Base-by-base conservation (phyloP, 2,888 invertebrate species). In the Cephus sareptanus region DNA sequence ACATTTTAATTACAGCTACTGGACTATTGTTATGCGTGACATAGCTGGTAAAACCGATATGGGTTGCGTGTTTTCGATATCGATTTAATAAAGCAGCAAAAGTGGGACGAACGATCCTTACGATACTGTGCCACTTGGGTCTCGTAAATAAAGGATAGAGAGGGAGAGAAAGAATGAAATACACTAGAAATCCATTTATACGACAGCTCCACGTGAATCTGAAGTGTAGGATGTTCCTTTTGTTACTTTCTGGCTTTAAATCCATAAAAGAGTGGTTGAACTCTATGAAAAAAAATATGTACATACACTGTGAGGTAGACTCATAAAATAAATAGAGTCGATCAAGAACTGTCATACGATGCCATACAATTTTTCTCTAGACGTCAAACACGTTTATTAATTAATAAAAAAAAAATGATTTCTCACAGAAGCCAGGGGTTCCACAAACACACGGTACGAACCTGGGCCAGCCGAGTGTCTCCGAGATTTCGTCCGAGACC, bases 401-500 rank as follows among this genome's bases (percentile, higher is more conserved):
- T 23, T 23, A 56, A 9, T 56, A 56, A 0, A 23, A 56, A 23
- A 56, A 56, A 23, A 23, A 9, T 56, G 15, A 33, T 56, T 23
- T 56, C 56, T 23, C 56, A 23, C 23, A 2, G 56, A 15, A 56
- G 56, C 23, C 56, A 56, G 23, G 56, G 56, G 56, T 23, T 56
- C 56, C 56, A 9, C 56, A 56, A 56, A 56, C 56, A 56, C 71
- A 3, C 71, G 9, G 9, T 34, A 71, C 71, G 71, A 31, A 15
- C 31, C 71, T 71, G 34, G 71, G 71, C 71, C 34, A 13, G 71
- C 34, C 71, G 71, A 71, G 71, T 34, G 71, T 71, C 71, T 71
- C 71, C 71, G 71, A 71, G 71, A 71, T 71, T 71, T 71, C 71
- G 71, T 9, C 71, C 31, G 71, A 71, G 71, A 34, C 71, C 71